These are phyloP conservation scores for Clarias gariepinus DNA, from an alignment of 2,113 vertebrate genomes.

Conservation along the genomic window DNA sequence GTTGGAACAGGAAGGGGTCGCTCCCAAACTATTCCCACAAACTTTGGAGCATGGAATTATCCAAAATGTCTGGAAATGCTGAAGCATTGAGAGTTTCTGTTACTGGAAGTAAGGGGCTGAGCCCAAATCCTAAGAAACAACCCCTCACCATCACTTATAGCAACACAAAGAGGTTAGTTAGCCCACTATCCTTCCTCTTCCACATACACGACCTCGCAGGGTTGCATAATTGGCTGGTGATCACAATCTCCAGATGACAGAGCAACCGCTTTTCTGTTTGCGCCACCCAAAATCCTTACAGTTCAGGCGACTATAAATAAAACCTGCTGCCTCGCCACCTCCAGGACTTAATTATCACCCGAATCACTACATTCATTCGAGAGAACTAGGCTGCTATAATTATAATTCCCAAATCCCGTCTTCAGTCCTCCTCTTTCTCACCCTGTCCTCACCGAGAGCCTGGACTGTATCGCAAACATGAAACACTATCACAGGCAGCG, in stretches of 20 bases:
- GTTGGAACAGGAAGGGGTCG: no score
- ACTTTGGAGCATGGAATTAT: no score
- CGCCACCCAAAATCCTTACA: not conserved
- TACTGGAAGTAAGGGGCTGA: no score
- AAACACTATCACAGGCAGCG: slow-evolving; percentile 37
- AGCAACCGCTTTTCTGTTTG: not conserved
- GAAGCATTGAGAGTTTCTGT: no score
- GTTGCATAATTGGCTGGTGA: not conserved
- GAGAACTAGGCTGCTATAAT: not conserved
- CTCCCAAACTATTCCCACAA: no score
- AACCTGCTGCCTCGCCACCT: not conserved
- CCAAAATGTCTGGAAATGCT: no score
- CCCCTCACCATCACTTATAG: no score
- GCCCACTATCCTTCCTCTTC: not conserved
- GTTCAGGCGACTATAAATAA: not conserved
- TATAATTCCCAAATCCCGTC: not conserved
- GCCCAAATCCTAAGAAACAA: no score
- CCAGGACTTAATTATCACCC: slow-evolving; percentile 1
- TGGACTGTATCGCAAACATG: slow-evolving; percentile 31
- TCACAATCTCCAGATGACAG: not conserved
- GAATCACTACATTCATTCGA: not conserved
- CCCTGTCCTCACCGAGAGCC: not conserved
- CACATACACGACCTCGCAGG: not conserved
- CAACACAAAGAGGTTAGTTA: no score
- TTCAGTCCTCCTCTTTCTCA: not conserved